phyloP scores from a whole-genome alignment of 2,888 invertebrate genomes.

The Saturnia japonica region DNA sequence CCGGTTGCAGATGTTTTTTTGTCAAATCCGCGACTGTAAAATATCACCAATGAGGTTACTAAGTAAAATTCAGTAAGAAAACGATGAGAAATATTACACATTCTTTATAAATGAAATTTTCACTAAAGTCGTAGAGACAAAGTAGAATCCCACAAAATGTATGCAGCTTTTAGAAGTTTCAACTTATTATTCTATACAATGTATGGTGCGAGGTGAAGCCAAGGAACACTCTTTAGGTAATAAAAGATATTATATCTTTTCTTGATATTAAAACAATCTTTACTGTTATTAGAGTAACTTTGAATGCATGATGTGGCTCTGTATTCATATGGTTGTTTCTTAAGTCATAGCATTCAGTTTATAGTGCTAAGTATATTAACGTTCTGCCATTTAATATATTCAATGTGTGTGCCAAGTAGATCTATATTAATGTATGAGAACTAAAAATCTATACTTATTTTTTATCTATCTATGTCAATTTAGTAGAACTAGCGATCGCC shows the following conservation, averaged over 20 bases:
- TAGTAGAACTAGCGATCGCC: too few relatives aligned
- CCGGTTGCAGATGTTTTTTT: too few relatives aligned
- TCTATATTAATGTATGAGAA: too few relatives aligned
- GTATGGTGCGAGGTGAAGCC: background rate
- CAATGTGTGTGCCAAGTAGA: too few relatives aligned
- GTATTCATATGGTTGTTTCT: background rate
- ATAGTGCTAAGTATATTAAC: background rate
- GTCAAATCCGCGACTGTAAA: too few relatives aligned
- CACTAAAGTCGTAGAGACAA: slow-evolving; percentile 3
- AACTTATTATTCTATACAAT: slow-evolving; percentile 3
- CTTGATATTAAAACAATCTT: slow-evolving; percentile 7
- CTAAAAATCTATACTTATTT: too few relatives aligned
- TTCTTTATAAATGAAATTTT: background rate
- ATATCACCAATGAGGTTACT: too few relatives aligned
- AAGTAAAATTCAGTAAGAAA: too few relatives aligned
- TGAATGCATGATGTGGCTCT: background rate
- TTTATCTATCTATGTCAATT: too few relatives aligned
- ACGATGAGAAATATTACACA: background rate
- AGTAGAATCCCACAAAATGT: slow-evolving; percentile 9
- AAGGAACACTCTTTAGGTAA: background rate
- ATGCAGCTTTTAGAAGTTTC: slow-evolving; percentile 1
- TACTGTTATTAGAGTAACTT: background rate
- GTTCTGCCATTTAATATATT: too few relatives aligned
- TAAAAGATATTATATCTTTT: slow-evolving; percentile 3
- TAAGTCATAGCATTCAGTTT: background rate